phyloP scores from a whole-genome alignment of 2,797 vertebrate species.

The Arnoldichthys spilopterus region DNA sequence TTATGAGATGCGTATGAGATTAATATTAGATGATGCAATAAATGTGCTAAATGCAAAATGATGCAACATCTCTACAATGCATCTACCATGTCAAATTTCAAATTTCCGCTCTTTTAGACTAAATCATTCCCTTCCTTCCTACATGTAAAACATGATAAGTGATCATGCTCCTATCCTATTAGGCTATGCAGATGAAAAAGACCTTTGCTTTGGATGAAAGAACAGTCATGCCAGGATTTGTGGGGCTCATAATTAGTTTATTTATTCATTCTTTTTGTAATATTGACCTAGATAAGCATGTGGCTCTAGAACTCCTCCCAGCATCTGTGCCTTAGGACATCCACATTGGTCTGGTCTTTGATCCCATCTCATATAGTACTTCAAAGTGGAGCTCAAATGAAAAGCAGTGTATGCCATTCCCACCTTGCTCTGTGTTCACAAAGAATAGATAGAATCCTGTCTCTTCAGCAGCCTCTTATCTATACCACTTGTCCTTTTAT shows the following conservation, averaged over 20 bases:
- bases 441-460: constrained; percentile 32
- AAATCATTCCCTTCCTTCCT: neutral
- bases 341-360: constrained; percentile 57
- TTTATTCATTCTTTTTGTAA: constrained; percentile 46
- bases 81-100: constrained; percentile 3
- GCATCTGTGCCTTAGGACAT: constrained; percentile 49
- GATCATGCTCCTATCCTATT: constrained; percentile 8
- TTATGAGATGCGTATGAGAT: no score
- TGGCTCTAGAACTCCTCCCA: constrained; percentile 41
- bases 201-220: constrained; percentile 6
- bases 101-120: constrained; percentile 1
- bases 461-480: constrained; percentile 36
- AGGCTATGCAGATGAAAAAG: constrained; percentile 21
- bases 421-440: constrained; percentile 42
- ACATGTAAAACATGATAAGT: neutral
- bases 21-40: no score
- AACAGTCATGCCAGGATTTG: neutral
- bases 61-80: neutral
- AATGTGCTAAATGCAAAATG: no score
- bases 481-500: constrained; percentile 16
- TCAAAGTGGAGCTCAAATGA: constrained; percentile 58
- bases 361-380: constrained; percentile 54
- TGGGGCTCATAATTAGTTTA: constrained; percentile 23
- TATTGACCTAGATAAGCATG: constrained; percentile 28
- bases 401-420: constrained; percentile 53